Base-by-base conservation (phyloP, 37 sponge, comb jelly and placozoan species). In the Oopsacas minuta region DNA sequence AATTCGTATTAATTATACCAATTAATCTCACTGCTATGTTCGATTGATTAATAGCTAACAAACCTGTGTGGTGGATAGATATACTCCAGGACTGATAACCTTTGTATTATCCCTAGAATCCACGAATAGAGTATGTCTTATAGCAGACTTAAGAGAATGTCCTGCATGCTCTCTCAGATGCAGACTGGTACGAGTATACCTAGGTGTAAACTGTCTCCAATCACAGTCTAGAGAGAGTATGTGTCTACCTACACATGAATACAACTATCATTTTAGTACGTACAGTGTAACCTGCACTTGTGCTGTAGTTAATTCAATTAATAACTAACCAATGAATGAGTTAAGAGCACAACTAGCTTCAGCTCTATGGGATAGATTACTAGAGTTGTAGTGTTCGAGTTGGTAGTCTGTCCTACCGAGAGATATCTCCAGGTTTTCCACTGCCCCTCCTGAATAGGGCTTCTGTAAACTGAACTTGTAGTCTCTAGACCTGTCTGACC, bases 61-160 rank as follows among this genome's bases (percentile, higher is more conserved):
- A 25, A 61, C 75, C 75, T 61, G 75, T 25, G 17, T 25, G 20
- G 75, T 20, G 22, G 75, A 61, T 10, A 61, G 28, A 5, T 25
- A 61, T 34, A 61, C 1, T 12, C 75, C 75, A 3, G 75, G 75
- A n/a, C 75, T 61, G 22, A 61, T 34, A 5, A 61, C 17, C 75
- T 61, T 34, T 25, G 32, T 61, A 34, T 5, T 10, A 34, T 61
- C 75, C 30, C 75, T 3, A 7, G 75, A 32, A 34, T 61, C 75
- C 75, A 61, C 1, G 1, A 61, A 34, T 5, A 61, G 75, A n/a
- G 28, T 25, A 34, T 61, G 75, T 61, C 75, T 94, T 20, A 94
- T 23, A 23, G 90, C 88, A 23, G 89, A 90, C 85, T 91, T 94
- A 5, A 94, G 49, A 5, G 94, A 88, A 82, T 94, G 92, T 0